Conservation (phyloP, 2,797 vertebrate genomes). For the Phrynocephalus vlangalii region DNA sequence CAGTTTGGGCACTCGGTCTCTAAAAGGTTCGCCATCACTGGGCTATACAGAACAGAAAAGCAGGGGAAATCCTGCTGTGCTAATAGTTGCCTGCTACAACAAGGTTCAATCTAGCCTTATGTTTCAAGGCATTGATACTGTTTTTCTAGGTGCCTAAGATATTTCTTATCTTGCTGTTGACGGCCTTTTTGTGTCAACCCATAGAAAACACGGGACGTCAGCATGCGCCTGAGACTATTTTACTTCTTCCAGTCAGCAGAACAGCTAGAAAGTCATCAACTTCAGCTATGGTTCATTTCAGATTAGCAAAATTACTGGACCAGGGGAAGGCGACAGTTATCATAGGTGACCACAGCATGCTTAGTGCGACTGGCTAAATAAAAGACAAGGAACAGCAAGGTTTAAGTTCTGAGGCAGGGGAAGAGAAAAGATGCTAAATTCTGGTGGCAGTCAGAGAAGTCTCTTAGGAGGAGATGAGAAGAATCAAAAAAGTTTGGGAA, state of each 20-base stretch:
- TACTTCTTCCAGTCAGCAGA: background rate
- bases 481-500: background rate
- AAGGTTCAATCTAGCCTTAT: background rate
- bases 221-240: background rate
- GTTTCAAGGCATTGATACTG: background rate
- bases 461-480: background rate
- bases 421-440: background rate
- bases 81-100: background rate
- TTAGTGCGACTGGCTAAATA: background rate
- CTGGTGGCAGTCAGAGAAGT: background rate
- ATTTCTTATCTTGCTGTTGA: background rate
- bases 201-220: background rate
- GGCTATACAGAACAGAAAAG: background rate
- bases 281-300: background rate
- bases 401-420: background rate
- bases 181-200: background rate
- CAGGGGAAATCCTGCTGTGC: background rate
- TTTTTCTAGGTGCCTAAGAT: background rate
- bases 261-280: background rate
- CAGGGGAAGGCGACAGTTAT: background rate
- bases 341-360: background rate
- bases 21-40: no score
- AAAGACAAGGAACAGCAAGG: background rate
- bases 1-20: no score
- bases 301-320: background rate